phyloP scores from a whole-genome alignment of 2,888 invertebrate genomes.

The Parapristionchus giblindavisi region DNA sequence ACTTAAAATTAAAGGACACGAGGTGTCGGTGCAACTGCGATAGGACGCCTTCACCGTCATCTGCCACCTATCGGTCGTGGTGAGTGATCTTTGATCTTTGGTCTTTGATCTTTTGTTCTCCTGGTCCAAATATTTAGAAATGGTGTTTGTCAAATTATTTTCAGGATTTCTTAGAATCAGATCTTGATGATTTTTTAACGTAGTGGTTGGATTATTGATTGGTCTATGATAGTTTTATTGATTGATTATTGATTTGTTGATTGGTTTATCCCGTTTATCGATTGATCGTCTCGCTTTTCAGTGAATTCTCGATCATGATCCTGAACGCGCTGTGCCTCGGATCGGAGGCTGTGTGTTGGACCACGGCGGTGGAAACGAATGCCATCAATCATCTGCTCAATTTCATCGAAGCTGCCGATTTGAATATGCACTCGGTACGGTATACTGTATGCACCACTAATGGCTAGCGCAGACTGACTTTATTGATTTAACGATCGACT shows the following conservation, averaged over 20 bases:
- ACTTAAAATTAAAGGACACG: no score
- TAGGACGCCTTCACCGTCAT: conserved; percentile 95
- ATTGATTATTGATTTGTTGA: no score
- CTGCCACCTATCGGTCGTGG: conserved; percentile 88
- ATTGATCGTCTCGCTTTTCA: no score
- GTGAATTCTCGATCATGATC: conserved; percentile 93
- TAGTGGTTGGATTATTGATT: no score
- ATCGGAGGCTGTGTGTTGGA: conserved; percentile 87
- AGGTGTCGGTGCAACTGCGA: conserved; percentile 77
- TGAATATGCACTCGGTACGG: conserved; percentile 77
- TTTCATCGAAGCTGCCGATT: conserved; percentile 94
- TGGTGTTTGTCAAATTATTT: background rate
- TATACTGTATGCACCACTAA: no score
- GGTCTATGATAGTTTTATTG: no score
- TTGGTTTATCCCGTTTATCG: no score
- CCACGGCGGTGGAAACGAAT: conserved; percentile 86
- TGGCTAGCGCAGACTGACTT: no score
- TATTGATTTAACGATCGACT: no score
- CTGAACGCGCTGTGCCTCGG: conserved; percentile 88
- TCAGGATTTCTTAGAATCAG: background rate
- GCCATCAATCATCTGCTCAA: conserved; percentile 92
- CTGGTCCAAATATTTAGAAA: background rate
- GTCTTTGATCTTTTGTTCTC: background rate
- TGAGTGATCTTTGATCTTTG: conserved; percentile 40
- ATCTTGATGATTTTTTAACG: no score